Percentiles rank a stretch among this genome's conserved stretches.
These are phyloP conservation scores for Hypercompe scribonia DNA, from an alignment of 2,888 invertebrate genomes.

Conservation along the genomic window DNA sequence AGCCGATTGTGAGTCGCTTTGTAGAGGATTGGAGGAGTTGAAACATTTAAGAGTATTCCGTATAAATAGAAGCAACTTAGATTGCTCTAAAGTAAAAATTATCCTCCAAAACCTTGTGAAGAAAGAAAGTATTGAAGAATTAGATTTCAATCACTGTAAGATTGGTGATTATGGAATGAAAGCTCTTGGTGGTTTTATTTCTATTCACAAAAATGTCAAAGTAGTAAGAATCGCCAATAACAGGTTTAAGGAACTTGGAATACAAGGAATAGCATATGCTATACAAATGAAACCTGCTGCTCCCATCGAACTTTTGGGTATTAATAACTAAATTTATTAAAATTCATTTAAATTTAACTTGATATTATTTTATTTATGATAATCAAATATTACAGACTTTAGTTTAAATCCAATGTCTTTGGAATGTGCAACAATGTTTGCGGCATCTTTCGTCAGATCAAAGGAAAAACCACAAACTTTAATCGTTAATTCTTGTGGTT, in stretches of 20 bases:
- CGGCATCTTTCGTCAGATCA: conserved; percentile 86
- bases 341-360: background rate
- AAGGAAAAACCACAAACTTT: conserved; percentile 85
- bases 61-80: conserved; percentile 87
- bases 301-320: conserved; percentile 81
- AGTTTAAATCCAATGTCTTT: conserved; percentile 88
- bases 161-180: conserved; percentile 88
- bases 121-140: conserved; percentile 83
- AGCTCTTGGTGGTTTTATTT: conserved; percentile 87
- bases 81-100: conserved; percentile 86
- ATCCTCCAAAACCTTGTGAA: conserved; percentile 85
- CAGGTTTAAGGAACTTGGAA: conserved; percentile 83
- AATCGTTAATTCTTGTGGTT: conserved; percentile 85
- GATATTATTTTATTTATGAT: background rate
- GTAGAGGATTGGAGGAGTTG: conserved; percentile 81
- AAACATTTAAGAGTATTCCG: conserved; percentile 81
- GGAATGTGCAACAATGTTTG: conserved; percentile 86
- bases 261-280: conserved; percentile 84
- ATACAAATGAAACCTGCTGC: conserved; percentile 81
- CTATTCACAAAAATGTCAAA: conserved; percentile 78
- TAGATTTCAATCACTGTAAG: conserved; percentile 89
- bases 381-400: conserved; percentile 72
- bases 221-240: conserved; percentile 85
- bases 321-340: background rate
- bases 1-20: conserved; percentile 86